These are phyloP conservation scores for Trachymyrmex cornetzi DNA, from an alignment of 1,140 invertebrate genomes.

Conservation along the genomic window DNA sequence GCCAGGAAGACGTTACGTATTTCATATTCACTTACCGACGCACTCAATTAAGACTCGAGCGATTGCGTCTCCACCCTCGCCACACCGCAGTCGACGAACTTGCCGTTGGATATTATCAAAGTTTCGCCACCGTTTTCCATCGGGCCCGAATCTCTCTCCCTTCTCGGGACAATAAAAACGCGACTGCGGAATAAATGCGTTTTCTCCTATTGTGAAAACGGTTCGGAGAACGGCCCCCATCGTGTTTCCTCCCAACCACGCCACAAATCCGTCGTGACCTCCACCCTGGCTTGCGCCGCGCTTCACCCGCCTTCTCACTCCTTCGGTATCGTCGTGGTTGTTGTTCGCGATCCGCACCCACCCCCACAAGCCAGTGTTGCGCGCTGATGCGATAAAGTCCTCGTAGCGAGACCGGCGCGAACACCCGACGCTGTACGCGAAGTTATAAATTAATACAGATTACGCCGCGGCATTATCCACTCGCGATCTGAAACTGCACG, in stretches of 20 bases:
- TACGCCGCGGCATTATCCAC: constrained; percentile 56
- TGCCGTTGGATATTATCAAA: constrained; percentile 80
- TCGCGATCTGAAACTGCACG: constrained; percentile 38
- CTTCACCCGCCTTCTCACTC: not conserved
- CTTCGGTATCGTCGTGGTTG: not conserved
- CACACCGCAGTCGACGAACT: constrained; percentile 64
- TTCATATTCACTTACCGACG: constrained; percentile 66
- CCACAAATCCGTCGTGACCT: constrained; percentile 59
- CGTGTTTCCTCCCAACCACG: constrained; percentile 23
- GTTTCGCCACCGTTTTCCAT: constrained; percentile 71
- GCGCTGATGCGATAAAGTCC: constrained; percentile 71
- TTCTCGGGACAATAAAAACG: constrained; percentile 76
- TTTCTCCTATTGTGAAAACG: constrained; percentile 69
- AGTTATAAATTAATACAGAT: constrained; percentile 74
- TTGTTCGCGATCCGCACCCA: constrained; percentile 48
- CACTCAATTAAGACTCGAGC: constrained; percentile 77
- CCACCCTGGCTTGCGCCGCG: constrained; percentile 43
- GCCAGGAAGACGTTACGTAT: constrained; percentile 40
- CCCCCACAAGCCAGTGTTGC: not conserved
- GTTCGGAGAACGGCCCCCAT: constrained; percentile 46
- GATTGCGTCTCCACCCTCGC: constrained; percentile 21
- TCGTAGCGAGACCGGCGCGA: constrained; percentile 35
- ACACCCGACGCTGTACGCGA: constrained; percentile 14
- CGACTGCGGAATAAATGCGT: constrained; percentile 76
- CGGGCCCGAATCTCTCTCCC: not conserved